Base-by-base conservation (phyloP, 1,140 invertebrate genomes). In the Sinonovacula constricta region DNA sequence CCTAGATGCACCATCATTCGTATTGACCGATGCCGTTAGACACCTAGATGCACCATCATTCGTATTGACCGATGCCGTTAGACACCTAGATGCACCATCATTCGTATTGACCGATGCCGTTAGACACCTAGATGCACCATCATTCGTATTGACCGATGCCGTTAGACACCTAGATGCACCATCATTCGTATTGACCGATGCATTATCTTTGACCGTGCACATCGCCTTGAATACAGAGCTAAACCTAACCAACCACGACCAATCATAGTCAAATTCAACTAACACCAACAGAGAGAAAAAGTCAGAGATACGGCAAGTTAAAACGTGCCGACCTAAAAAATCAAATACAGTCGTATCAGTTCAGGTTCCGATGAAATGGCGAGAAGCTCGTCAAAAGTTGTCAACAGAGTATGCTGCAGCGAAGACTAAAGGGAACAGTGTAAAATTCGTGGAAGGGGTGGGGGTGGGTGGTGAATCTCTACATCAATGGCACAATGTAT, bases 221-320 rank as follows among this genome's bases (percentile, higher is more conserved):
- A 56, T 33, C 45, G 51, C 22, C 26, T 56, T 26, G 66, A 51
- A 5, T 7, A 53, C 10, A 22, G 26, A 12, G 22, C 4, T 12
- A 54, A 34, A 28, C 2, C 3, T 10, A 26, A 24, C 15, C 33
- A 68, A 24, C 45, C 49, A 10, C 7, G 66, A 22, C 66, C 66
- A 22, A 56, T 68, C 3, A 36, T 56, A 1, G 66, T 15, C 2
- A 68, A 56, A 36, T 68, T 68, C 26, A 30, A 56, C n/a, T 53
- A 68, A 15, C 26, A 5, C 15, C 15, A 36, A 5, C 30, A 53
- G 22, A 24, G 66, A 24, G 66, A 68, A 33, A 53, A 3, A 22
- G 66, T 68, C 5, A 7, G 66, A 54, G 4, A 30, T 15, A 10
- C 15, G 30, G 28, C 66, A 3, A 54, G 22, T 33, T 45, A 68